Percentiles rank a stretch among this genome's conserved stretches.
Evolutionary conservation across 2,888 invertebrate species (phyloP).

Genomic region (Drosophila monieri): DNA sequence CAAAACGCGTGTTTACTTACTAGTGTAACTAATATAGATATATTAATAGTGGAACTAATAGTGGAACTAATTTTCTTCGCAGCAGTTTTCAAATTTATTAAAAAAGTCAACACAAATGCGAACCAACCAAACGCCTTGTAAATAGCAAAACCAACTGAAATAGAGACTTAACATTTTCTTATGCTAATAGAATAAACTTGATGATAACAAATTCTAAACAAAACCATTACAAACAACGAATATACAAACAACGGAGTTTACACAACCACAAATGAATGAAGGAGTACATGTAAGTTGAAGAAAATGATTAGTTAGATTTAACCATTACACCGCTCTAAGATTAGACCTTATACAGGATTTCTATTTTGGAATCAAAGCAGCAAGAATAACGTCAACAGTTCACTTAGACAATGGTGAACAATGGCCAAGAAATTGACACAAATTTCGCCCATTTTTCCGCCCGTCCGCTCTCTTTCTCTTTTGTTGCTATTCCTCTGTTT

Average conservation of each 20-base stretch:
- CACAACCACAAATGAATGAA: slow-evolving; percentile 47
- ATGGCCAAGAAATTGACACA: slow-evolving; percentile 50
- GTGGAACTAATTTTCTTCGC: slow-evolving; percentile 1
- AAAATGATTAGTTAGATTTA: not conserved
- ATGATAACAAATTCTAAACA: slow-evolving; percentile 13
- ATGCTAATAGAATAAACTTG: slow-evolving; percentile 9
- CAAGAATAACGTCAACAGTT: slow-evolving; percentile 9
- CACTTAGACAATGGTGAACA: slow-evolving; percentile 36
- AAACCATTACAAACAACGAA: slow-evolving; percentile 77
- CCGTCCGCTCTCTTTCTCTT: slow-evolving; percentile 1
- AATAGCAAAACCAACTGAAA: slow-evolving; percentile 44
- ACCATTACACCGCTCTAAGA: not conserved
- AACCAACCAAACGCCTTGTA: slow-evolving; percentile 53
- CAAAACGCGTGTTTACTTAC: not conserved
- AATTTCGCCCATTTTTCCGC: slow-evolving; percentile 2
- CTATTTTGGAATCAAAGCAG: not conserved
- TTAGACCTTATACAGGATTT: not conserved
- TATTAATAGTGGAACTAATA: not conserved
- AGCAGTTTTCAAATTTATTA: slow-evolving; percentile 41
- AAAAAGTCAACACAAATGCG: slow-evolving; percentile 7
- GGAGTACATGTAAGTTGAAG: slow-evolving; percentile 65
- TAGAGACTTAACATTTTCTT: slow-evolving; percentile 33
- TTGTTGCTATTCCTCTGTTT: slow-evolving; percentile 41
- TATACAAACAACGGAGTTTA: slow-evolving; percentile 79
- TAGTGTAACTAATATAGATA: slow-evolving; percentile 5